Evolutionary conservation across 2,113 vertebrate genomes (phyloP).

Genomic region (Oxyruncus cristatus): DNA sequence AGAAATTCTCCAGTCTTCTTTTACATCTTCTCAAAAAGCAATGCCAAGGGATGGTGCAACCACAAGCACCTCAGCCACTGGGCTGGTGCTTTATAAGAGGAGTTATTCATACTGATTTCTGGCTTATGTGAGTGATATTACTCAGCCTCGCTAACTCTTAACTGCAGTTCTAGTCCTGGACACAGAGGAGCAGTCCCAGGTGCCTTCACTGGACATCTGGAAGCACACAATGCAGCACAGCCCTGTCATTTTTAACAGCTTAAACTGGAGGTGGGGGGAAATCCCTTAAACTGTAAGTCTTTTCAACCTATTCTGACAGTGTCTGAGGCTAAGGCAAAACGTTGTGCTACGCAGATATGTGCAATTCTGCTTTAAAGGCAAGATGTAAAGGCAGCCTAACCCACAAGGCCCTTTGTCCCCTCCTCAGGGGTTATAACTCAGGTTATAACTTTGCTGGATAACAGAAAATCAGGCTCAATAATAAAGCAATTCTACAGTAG

Average conservation of each 20-base stretch:
- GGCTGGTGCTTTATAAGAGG: neutral
- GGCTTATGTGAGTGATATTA: neutral
- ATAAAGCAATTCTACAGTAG: neutral
- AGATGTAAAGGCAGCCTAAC: neutral
- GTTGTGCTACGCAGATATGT: neutral
- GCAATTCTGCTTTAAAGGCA: neutral
- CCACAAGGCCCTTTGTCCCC: neutral
- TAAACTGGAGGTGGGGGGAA: neutral
- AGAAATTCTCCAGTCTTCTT: neutral
- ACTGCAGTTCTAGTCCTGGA: neutral
- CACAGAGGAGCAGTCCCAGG: neutral
- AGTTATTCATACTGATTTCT: neutral
- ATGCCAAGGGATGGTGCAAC: neutral
- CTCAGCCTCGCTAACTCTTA: neutral
- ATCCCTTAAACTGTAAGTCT: accelerated
- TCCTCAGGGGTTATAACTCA: neutral
- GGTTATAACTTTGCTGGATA: neutral
- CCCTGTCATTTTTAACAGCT: accelerated
- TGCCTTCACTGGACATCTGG: neutral
- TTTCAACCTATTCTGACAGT: neutral
- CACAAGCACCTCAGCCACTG: neutral
- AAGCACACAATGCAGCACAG: neutral
- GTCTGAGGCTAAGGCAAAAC: neutral
- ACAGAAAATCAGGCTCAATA: neutral
- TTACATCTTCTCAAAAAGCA: neutral